Conservation (phyloP, 2,113 vertebrate genomes). For the Coregonus clupeaformis region DNA sequence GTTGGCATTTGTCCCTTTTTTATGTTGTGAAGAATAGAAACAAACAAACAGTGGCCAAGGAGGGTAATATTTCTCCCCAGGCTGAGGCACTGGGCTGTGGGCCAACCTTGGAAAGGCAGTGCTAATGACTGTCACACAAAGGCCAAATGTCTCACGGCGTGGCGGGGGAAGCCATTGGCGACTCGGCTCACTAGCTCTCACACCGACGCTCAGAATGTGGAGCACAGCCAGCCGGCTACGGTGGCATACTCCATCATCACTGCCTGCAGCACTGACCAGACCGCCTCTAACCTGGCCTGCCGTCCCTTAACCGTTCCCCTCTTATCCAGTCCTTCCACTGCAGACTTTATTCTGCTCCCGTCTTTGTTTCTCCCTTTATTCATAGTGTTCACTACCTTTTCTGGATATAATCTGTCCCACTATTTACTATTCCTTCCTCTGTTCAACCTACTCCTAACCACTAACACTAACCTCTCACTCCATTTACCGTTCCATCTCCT, state of each 20-base stretch:
- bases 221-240: constrained; percentile 33
- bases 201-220: constrained; percentile 38
- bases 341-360: neutral
- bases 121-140: constrained; percentile 70
- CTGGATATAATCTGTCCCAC: neutral
- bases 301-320: neutral
- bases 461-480: neutral
- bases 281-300: neutral
- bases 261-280: neutral
- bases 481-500: neutral
- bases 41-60: constrained; percentile 14
- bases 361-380: neutral
- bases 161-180: constrained; percentile 46
- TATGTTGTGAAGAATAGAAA: neutral
- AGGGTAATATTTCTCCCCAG: constrained; percentile 19
- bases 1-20: neutral
- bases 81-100: constrained; percentile 39
- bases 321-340: neutral
- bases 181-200: constrained; percentile 48
- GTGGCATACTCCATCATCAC: constrained; percentile 3
- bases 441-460: neutral
- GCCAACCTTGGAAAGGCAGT: constrained; percentile 63
- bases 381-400: neutral
- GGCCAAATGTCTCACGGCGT: constrained; percentile 64
- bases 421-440: neutral